Base-by-base conservation (phyloP, 2,113 vertebrate species). In the Helogale parvula region DNA sequence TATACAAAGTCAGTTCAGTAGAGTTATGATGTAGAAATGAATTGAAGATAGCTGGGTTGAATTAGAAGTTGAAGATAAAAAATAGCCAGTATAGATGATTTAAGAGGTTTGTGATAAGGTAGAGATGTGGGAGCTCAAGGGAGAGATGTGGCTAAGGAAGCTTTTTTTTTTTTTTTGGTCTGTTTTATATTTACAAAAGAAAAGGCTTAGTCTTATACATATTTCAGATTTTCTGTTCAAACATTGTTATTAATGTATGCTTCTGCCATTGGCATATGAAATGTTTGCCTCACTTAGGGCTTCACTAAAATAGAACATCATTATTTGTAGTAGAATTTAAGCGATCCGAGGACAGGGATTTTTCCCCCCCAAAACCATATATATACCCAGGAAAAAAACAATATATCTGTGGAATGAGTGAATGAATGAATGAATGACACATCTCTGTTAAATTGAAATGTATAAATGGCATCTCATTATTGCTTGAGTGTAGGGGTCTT, bases 271-370 rank as follows among this genome's bases (percentile, higher is more conserved):
- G 35, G 11, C 25, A n/a, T 50, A 47, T 89, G 54, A 85, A 80
- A 7, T 85, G 52, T 29, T 95, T 84, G 9, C 52, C 35, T 93
- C 17, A 35, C 3, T 35, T 54, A n/a, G 35, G 31, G 27, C 35
- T 81, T 81, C 65, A 57, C 45, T 60, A 83, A 31, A 57, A 27
- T 25, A 60, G 3, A 81, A 66, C 7, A 57, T 50, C 82, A 60
- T 29, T 25, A 60, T 69, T 47, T 92, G 14, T 69, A 77, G 29
- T 91, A 35, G n/a, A 91, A 88, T 82, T 93, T 79, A 94, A 88
- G 10, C n/a, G 77, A 68, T 57, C 31, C 60, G 83, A 33, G 16
- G 27, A 14, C 12, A 87, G n/a, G 16, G 2, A 86, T 89, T 50
- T 33, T 12, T 38, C 19, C 0, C 27, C 31, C 13, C 29, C 1